phyloP scores from a whole-genome alignment of 2,113 vertebrate species.

The Synodontis membranacea region DNA sequence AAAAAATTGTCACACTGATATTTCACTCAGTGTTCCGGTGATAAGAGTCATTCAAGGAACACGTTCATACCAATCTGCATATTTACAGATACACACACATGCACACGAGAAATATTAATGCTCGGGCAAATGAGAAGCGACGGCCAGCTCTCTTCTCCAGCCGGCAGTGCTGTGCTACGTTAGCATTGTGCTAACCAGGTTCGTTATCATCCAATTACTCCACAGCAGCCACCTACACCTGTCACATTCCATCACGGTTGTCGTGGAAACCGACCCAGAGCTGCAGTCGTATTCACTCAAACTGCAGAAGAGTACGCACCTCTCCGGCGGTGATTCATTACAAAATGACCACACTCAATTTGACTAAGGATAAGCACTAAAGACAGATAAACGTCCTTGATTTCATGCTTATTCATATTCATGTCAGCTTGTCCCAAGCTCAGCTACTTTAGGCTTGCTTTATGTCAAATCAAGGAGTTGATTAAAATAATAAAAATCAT shows the following conservation, averaged over 20 bases:
- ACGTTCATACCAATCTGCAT: not conserved
- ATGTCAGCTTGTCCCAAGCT: not conserved
- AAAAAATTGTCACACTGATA: not conserved
- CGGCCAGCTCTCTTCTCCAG: not conserved
- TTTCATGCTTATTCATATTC: conserved; percentile 2
- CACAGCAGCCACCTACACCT: conserved; percentile 29
- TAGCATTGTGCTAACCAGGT: conserved; percentile 48
- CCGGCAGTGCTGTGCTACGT: conserved; percentile 20
- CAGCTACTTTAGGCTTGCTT: not conserved
- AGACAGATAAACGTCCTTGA: not conserved
- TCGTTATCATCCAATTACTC: conserved; percentile 47
- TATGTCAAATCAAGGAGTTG: not conserved
- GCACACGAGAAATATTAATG: not conserved
- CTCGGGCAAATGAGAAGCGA: not conserved
- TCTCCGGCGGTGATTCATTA: conserved; percentile 20
- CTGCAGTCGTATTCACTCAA: conserved; percentile 31
- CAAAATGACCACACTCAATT: conserved; percentile 5
- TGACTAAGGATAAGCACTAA: conserved; percentile 4
- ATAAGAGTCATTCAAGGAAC: conserved; percentile 16
- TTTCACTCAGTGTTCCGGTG: not conserved
- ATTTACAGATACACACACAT: conserved; percentile 3
- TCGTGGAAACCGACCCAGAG: conserved; percentile 41
- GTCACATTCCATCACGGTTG: conserved; percentile 49
- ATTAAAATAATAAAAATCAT: not conserved
- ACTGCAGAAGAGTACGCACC: conserved; percentile 11